Conservation (phyloP, 2,888 invertebrate species). For the Spialia ferax region DNA sequence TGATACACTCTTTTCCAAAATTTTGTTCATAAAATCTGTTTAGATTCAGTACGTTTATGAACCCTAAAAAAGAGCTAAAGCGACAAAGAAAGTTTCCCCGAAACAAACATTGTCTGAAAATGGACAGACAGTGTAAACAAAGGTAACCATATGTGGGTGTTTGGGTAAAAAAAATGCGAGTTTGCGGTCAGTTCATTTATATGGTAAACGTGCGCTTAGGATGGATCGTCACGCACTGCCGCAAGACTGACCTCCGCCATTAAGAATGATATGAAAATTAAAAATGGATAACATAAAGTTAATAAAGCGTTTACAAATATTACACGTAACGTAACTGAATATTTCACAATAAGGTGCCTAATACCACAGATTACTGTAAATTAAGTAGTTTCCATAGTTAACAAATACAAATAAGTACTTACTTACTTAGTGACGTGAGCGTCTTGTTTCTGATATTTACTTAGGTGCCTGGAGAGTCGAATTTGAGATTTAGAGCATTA, state of each 20-base stretch:
- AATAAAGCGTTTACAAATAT: background rate
- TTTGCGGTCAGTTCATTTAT: slow-evolving; percentile 79
- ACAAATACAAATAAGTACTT: too few species aligned
- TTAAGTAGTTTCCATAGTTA: too few species aligned
- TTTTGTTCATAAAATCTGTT: background rate
- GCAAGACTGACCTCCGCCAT: slow-evolving; percentile 61
- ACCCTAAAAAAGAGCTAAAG: slow-evolving; percentile 5
- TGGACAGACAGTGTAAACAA: slow-evolving; percentile 54
- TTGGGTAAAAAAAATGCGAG: slow-evolving; percentile 74
- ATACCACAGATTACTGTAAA: too few species aligned
- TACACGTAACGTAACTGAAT: background rate
- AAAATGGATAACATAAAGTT: background rate
- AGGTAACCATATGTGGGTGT: slow-evolving; percentile 70
- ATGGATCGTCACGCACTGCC: slow-evolving; percentile 82
- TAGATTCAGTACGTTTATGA: background rate
- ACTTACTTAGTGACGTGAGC: too few species aligned
- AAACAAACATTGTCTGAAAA: slow-evolving; percentile 46
- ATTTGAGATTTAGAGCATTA: too few species aligned
- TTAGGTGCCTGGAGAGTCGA: too few species aligned
- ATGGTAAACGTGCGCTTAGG: slow-evolving; percentile 84
- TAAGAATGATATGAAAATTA: slow-evolving; percentile 49
- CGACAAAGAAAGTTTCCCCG: slow-evolving; percentile 35
- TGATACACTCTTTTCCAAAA: too few species aligned
- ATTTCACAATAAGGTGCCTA: background rate
- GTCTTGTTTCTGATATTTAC: too few species aligned